phyloP scores from a whole-genome alignment of 2,113 vertebrate species.

The Pseudopipra pipra region DNA sequence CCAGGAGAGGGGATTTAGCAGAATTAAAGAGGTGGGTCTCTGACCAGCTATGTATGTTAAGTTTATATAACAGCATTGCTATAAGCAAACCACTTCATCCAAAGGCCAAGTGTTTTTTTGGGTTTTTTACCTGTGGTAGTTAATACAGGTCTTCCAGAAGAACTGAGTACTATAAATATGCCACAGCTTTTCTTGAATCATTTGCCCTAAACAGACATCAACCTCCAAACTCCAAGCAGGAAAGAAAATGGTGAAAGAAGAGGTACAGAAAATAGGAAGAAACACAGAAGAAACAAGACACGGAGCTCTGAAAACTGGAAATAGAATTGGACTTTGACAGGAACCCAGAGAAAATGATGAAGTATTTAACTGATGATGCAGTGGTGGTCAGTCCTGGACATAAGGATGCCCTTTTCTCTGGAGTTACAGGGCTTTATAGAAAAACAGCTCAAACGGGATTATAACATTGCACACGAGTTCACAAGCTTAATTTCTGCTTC shows the following conservation, averaged over 20 bases:
- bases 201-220: neutral
- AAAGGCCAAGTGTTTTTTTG: neutral
- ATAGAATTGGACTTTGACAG: neutral
- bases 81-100: neutral
- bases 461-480: neutral
- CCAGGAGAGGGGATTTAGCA: no score
- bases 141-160: neutral
- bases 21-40: neutral
- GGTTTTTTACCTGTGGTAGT: neutral
- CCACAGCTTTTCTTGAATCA: neutral
- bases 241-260: neutral
- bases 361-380: neutral
- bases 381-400: neutral
- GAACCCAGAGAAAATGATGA: neutral
- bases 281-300: neutral
- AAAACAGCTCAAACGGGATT: neutral
- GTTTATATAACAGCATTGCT: neutral
- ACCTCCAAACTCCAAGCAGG: neutral
- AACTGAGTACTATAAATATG: neutral
- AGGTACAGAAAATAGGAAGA: neutral
- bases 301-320: neutral
- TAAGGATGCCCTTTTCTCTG: neutral
- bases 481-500: neutral
- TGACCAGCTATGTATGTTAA: neutral
- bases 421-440: fast-evolving